Percentiles rank a stretch among this genome's conserved stretches.
phyloP scores from a whole-genome alignment of 2,888 invertebrate species.

The Cotesia congregata region DNA sequence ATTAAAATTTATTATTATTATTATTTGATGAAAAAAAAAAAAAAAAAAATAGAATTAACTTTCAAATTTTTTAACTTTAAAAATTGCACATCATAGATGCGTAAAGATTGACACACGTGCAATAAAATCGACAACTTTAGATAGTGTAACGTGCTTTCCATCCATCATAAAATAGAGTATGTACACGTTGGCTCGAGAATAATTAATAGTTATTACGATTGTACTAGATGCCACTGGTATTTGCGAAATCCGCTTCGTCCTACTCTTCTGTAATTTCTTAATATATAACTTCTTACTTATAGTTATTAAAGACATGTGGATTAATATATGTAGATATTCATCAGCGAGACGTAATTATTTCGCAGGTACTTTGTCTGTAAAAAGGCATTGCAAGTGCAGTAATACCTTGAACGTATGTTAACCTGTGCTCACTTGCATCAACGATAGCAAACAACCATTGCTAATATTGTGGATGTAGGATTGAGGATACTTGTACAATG shows the following conservation, averaged over 20 bases:
- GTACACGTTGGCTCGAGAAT: background rate
- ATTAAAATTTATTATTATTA: background rate
- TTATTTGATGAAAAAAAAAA: background rate
- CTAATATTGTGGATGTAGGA: background rate
- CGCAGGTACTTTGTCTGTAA: conserved; percentile 12
- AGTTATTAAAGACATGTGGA: background rate
- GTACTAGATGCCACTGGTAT: conserved; percentile 53
- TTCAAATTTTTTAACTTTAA: background rate
- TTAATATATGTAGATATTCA: conserved; percentile 33
- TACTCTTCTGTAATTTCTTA: conserved; percentile 12
- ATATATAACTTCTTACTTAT: conserved; percentile 18
- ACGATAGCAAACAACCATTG: background rate
- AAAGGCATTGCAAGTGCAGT: background rate
- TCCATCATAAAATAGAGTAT: conserved; percentile 37
- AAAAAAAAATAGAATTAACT: conserved; percentile 10
- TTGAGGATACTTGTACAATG: background rate
- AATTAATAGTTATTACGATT: conserved; percentile 51
- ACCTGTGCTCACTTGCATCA: background rate
- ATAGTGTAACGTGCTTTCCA: conserved; percentile 37
- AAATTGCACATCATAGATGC: conserved; percentile 21
- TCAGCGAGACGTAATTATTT: conserved; percentile 40
- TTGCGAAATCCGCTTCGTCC: conserved; percentile 52
- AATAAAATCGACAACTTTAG: conserved; percentile 37
- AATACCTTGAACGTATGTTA: conserved; percentile 18
- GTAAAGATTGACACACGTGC: conserved; percentile 23